Conservation (phyloP, 2,113 vertebrate genomes). For the Emydura subglobosa region DNA sequence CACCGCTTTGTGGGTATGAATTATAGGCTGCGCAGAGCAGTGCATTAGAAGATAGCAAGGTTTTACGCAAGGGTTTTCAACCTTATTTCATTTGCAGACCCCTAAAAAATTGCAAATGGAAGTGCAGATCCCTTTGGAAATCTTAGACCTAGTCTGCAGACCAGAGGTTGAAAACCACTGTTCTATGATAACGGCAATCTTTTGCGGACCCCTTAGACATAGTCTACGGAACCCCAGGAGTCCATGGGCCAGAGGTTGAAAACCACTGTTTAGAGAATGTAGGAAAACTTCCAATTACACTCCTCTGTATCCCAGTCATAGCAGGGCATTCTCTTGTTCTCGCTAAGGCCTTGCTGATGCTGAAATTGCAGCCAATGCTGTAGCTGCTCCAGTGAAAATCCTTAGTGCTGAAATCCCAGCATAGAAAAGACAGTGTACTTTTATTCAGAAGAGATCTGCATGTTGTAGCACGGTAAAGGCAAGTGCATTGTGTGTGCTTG, state of each 20-base stretch:
- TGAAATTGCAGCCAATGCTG: background rate
- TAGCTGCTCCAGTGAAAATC: background rate
- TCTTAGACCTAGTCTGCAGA: background rate
- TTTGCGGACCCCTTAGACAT: background rate
- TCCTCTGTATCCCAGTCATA: background rate
- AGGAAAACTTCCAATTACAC: background rate
- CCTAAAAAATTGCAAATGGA: background rate
- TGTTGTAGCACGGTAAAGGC: background rate
- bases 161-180: background rate
- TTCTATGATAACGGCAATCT: background rate
- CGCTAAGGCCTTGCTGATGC: background rate
- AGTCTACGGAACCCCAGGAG: background rate
- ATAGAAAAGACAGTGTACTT: background rate
- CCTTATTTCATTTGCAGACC: background rate
- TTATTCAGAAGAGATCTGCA: background rate
- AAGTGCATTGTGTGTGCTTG: background rate
- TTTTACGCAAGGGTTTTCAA: background rate
- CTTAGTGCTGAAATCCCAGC: background rate
- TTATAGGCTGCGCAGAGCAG: background rate
- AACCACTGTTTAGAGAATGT: background rate
- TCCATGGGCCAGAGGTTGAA: background rate
- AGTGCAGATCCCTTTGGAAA: background rate
- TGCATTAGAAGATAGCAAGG: background rate
- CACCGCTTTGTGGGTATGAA: background rate
- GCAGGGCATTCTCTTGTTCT: background rate